Base-by-base conservation (phyloP, 2,113 vertebrate genomes). In the Blennius ocellaris region DNA sequence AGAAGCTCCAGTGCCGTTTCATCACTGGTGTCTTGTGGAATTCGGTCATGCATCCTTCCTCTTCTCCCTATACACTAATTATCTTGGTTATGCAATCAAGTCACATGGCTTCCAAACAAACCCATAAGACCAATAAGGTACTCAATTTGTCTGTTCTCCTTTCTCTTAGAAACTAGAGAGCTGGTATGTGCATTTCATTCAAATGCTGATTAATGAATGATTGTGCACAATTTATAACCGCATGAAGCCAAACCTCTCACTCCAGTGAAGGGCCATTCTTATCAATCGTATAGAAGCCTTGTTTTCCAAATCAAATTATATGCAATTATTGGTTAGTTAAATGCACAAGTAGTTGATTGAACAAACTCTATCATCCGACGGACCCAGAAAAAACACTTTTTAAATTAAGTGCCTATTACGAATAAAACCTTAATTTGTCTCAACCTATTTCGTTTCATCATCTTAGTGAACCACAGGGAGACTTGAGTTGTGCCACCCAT, bases 161-260 rank as follows among this genome's bases (percentile, higher is more conserved):
- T 15, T 41, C 39, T 3, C 5, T 51, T 11, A 61, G 21, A 61
- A 56, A 47, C 39, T 59, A 3, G 11, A 40, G 53, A 1, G 0
- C 11, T 49, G 12, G 5, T 43, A 15, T 55, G 6, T 37, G 21
- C 21, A 62, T 44, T 14, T 21, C 21, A 37, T 9, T 16, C 10
- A 61, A 6, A 58, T 54, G 49, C 40, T 58, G 52, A 59, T 38
- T 36, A 53, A 14, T 49, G 17, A 30, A 60, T 54, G 16, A 59
- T 59, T 16, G 36, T n/a, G 14, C 39, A 38, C 10, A 40, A 53
- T 8, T 52, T 49, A 41, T 3, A 8, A n/a, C 9, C 21, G 1
- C 40, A 55, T 65, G 11, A 50, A 59, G 36, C 39, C 16, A 21
- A 12, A 36, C 3, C 45, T 68, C 8, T 15, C 3, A 21, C 51